These are phyloP conservation scores for Sebastes ruberrimus DNA, from an alignment of 2,797 vertebrate genomes.

Conservation along the genomic window DNA sequence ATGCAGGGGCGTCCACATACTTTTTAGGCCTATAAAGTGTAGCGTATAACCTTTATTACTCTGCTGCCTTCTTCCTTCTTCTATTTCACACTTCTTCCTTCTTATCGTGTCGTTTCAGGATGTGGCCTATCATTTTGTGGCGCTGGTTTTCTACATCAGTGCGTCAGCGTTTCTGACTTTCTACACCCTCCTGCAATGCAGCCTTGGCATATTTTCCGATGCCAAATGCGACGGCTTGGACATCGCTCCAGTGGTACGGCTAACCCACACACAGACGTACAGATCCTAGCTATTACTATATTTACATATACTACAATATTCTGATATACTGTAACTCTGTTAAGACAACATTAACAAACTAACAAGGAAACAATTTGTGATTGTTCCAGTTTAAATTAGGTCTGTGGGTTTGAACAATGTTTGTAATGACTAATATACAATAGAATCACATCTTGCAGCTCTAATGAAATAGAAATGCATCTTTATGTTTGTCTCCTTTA, in stretches of 20 bases:
- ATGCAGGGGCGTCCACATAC: background rate
- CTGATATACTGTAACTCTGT: background rate
- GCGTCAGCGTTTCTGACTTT: background rate
- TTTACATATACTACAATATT: background rate
- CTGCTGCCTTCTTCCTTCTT: background rate
- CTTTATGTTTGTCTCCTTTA: no score
- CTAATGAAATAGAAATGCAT: no score
- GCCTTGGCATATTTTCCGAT: no score
- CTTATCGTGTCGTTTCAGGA: slow-evolving; percentile 61
- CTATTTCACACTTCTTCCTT: background rate
- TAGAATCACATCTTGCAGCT: no score
- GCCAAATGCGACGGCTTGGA: no score
- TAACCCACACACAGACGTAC: background rate
- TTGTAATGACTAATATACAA: no score
- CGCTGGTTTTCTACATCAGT: slow-evolving; percentile 77
- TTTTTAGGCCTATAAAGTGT: background rate
- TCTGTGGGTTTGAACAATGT: no score
- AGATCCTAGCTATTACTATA: no score
- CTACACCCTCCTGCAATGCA: no score
- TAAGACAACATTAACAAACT: background rate
- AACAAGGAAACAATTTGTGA: background rate
- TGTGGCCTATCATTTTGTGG: slow-evolving; percentile 71
- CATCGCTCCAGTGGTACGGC: slow-evolving; percentile 80
- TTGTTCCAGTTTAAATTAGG: no score
- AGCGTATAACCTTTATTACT: fast-evolving